Conservation (phyloP, 2,797 vertebrate species). For the Clarias pachynema region DNA sequence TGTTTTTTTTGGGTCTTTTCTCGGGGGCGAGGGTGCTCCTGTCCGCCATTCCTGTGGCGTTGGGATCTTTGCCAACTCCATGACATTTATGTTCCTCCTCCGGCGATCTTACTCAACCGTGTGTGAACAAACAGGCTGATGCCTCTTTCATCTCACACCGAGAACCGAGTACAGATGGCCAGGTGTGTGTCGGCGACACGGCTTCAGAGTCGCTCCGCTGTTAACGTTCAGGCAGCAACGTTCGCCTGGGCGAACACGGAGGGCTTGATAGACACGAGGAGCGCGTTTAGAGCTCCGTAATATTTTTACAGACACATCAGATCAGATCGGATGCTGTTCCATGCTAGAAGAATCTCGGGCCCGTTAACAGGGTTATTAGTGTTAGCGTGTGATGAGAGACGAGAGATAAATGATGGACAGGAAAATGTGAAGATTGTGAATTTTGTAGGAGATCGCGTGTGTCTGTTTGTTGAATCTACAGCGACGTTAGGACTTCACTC, state of each 20-base stretch:
- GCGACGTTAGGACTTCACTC: background rate
- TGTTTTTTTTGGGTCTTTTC: background rate
- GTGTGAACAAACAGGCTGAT: constrained; percentile 67
- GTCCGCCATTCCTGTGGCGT: constrained; percentile 62
- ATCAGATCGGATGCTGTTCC: background rate
- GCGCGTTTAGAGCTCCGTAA: background rate
- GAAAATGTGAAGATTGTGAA: background rate
- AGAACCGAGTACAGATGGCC: constrained; percentile 62
- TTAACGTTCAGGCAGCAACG: background rate
- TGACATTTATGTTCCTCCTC: constrained; percentile 66
- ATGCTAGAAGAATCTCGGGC: background rate
- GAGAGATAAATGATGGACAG: background rate
- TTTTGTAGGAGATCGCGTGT: background rate
- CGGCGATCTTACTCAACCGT: constrained; percentile 67
- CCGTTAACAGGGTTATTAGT: background rate
- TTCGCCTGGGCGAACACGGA: constrained; percentile 8
- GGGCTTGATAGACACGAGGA: background rate
- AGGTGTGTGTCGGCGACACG: constrained; percentile 62
- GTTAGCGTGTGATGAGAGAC: background rate
- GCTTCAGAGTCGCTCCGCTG: constrained; percentile 16
- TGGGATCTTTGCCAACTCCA: constrained; percentile 65
- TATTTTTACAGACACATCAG: background rate
- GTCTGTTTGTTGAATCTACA: background rate
- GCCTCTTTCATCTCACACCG: constrained; percentile 43
- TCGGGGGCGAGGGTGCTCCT: constrained; percentile 59